phyloP scores from a whole-genome alignment of 2,113 vertebrate species.

The Fregata magnificens region DNA sequence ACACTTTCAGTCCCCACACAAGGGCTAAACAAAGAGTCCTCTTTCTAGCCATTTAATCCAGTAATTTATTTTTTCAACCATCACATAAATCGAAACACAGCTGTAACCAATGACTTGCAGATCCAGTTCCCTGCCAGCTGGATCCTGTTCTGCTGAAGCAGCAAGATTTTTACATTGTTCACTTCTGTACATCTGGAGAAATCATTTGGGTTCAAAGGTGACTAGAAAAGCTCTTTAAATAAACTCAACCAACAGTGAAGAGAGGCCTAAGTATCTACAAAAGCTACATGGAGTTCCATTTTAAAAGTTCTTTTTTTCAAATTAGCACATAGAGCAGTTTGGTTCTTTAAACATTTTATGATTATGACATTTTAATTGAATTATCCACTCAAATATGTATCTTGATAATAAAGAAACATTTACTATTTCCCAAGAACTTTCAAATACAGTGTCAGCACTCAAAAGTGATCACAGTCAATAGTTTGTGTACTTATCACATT shows the following conservation, averaged over 20 bases:
- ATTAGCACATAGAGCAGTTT: slow-evolving; percentile 11
- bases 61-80: slow-evolving; percentile 97
- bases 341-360: slow-evolving; percentile 2
- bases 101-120: slow-evolving; percentile 95
- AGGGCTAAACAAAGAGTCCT: slow-evolving; percentile 82
- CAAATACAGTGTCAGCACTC: background rate
- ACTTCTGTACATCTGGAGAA: slow-evolving; percentile 93
- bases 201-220: slow-evolving; percentile 87
- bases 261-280: slow-evolving; percentile 66
- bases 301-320: slow-evolving; percentile 28
- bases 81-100: slow-evolving; percentile 95
- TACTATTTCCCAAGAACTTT: slow-evolving; percentile 9
- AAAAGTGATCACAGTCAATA: background rate
- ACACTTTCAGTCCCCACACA: slow-evolving; percentile 81
- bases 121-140: slow-evolving; percentile 86
- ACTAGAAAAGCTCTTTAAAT: slow-evolving; percentile 86
- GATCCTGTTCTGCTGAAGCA: slow-evolving; percentile 91
- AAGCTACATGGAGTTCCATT: slow-evolving; percentile 47
- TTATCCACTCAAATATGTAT: background rate
- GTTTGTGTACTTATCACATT: background rate
- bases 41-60: slow-evolving; percentile 87
- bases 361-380: slow-evolving; percentile 55
- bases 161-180: slow-evolving; percentile 86
- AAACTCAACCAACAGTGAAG: slow-evolving; percentile 77
- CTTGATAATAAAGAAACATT: slow-evolving; percentile 16